Conservation (phyloP, 2,113 vertebrate species). For the Cnemophilus loriae region DNA sequence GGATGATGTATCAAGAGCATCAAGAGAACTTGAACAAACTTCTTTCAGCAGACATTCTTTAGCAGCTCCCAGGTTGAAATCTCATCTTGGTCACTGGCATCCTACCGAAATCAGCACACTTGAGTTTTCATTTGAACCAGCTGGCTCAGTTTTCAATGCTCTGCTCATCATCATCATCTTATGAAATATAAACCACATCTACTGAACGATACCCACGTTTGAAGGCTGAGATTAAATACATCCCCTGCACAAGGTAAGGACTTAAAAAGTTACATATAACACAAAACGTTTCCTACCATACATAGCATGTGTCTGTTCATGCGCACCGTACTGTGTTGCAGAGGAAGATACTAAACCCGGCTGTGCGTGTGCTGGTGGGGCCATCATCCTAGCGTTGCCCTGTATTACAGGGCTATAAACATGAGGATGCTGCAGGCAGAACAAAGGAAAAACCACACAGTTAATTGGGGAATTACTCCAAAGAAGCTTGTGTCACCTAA, state of each 20-base stretch:
- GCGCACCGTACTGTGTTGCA: constrained; percentile 87
- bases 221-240: constrained; percentile 40
- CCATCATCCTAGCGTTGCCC: constrained; percentile 92
- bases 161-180: constrained; percentile 47
- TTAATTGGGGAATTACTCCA: not conserved
- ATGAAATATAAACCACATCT: constrained; percentile 29
- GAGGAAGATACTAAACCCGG: constrained; percentile 90
- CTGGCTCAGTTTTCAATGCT: constrained; percentile 53
- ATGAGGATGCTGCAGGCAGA: constrained; percentile 85
- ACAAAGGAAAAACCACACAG: not conserved
- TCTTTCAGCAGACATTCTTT: constrained; percentile 63
- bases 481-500: not conserved
- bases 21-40: constrained; percentile 50
- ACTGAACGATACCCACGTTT: not conserved
- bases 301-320: constrained; percentile 97
- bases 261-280: constrained; percentile 60
- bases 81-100: constrained; percentile 59
- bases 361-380: constrained; percentile 87
- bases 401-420: constrained; percentile 96
- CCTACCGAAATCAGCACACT: constrained; percentile 62
- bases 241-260: constrained; percentile 34
- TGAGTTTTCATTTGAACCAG: constrained; percentile 47
- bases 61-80: constrained; percentile 59
- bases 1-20: constrained; percentile 30
- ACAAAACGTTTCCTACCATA: constrained; percentile 87